phyloP scores from a whole-genome alignment of 2,113 vertebrate genomes.

The Tonatia bakeri region DNA sequence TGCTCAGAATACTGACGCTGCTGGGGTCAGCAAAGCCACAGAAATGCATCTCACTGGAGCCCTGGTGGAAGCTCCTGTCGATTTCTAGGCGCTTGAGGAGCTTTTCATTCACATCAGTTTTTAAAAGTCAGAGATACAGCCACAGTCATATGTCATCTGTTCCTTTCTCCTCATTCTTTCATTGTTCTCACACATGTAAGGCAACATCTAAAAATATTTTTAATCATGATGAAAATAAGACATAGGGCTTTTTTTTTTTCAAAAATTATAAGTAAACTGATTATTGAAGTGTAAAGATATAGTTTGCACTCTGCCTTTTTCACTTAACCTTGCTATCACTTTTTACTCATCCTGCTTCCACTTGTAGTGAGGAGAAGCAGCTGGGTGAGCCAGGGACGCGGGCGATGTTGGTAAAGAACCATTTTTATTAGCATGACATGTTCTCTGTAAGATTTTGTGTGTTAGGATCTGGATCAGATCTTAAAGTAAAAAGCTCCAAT shows the following conservation, averaged over 20 bases:
- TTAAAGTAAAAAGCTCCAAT: slow-evolving; percentile 23
- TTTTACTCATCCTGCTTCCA: slow-evolving; percentile 72
- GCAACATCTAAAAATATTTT: neutral
- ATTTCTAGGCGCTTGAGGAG: neutral
- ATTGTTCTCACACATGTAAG: neutral
- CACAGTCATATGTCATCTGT: neutral
- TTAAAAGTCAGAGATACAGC: neutral
- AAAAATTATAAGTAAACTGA: neutral
- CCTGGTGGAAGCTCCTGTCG: neutral
- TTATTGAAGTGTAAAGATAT: slow-evolving; percentile 19
- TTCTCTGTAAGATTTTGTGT: slow-evolving; percentile 57
- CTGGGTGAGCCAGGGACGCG: slow-evolving; percentile 71
- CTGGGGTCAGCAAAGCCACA: neutral
- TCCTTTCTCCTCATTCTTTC: neutral
- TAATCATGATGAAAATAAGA: neutral
- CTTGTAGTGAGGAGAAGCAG: slow-evolving; percentile 71
- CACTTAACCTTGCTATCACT: slow-evolving; percentile 70
- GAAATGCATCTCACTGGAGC: neutral
- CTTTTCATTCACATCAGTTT: neutral
- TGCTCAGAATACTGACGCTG: neutral
- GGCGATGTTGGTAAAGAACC: slow-evolving; percentile 71
- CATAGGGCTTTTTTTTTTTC: rapidly evolving
- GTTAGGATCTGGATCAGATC: neutral
- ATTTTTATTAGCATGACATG: slow-evolving; percentile 71
- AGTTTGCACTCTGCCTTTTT: slow-evolving; percentile 49